phyloP scores from a whole-genome alignment of 2,888 invertebrate genomes.

The Gibbula magus region DNA sequence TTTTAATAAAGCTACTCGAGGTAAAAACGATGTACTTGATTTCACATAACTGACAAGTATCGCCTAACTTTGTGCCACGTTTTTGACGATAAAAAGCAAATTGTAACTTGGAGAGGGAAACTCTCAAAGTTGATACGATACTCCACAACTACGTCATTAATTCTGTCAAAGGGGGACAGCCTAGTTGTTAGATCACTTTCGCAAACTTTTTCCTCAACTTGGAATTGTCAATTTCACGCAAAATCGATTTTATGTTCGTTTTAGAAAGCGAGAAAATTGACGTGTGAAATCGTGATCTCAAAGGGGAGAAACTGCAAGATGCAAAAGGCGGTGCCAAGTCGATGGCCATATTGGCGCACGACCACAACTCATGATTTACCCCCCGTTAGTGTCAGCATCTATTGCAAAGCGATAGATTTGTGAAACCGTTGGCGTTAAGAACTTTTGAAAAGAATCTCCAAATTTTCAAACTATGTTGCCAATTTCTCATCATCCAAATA shows the following conservation, averaged over 20 bases:
- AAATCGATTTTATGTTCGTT: constrained; percentile 21
- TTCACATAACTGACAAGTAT: constrained; percentile 10
- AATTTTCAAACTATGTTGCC: neutral
- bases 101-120: neutral
- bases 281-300: constrained; percentile 18
- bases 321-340: neutral
- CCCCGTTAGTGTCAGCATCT: neutral
- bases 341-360: neutral
- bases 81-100: constrained; percentile 1
- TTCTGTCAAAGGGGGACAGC: constrained; percentile 18
- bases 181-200: constrained; percentile 24
- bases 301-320: neutral
- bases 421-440: neutral
- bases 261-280: constrained; percentile 1
- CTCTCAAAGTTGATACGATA: neutral
- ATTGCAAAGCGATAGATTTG: neutral
- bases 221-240: constrained; percentile 23
- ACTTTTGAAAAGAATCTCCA: neutral
- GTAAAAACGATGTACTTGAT: constrained; percentile 2
- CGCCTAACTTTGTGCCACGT: neutral
- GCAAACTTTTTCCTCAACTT: constrained; percentile 7
- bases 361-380: too few relatives aligned
- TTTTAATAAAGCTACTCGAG: constrained; percentile 15
- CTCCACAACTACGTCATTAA: constrained; percentile 9
- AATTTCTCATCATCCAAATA: neutral